A percentile compares a stretch with the other conserved stretches of the same genome.
Conservation (phyloP, 2,113 vertebrate genomes). For the Pavo muticus region DNA sequence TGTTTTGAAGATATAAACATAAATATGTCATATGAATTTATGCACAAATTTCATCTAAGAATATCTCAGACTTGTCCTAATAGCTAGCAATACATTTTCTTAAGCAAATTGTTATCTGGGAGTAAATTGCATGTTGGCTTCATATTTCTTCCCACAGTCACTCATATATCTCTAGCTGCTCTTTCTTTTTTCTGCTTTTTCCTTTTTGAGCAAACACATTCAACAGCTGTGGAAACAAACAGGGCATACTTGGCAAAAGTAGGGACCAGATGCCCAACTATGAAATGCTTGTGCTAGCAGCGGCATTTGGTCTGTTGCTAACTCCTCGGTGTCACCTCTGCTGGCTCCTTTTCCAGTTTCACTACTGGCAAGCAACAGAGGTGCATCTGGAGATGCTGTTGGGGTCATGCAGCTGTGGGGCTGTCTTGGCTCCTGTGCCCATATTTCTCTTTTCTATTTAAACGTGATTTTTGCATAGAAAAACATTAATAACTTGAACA, state of each 20-base stretch:
- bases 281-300: slow-evolving; percentile 65
- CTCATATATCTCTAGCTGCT: slow-evolving; percentile 13
- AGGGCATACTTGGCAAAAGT: slow-evolving; percentile 79
- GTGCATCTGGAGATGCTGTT: slow-evolving; percentile 68
- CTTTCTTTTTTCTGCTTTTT: slow-evolving; percentile 44
- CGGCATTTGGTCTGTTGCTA: slow-evolving; percentile 24
- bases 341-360: slow-evolving; percentile 43
- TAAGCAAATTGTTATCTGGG: slow-evolving; percentile 62
- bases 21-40: slow-evolving; percentile 50
- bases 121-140: slow-evolving; percentile 60
- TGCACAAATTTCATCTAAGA: slow-evolving; percentile 32
- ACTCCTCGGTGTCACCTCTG: slow-evolving; percentile 73
- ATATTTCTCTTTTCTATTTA: slow-evolving; percentile 20
- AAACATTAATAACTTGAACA: neutral
- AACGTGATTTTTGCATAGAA: neutral
- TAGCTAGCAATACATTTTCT: slow-evolving; percentile 65
- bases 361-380: slow-evolving; percentile 59
- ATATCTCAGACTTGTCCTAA: slow-evolving; percentile 36
- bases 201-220: slow-evolving; percentile 68
- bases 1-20: slow-evolving; percentile 54
- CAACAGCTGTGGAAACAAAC: slow-evolving; percentile 82
- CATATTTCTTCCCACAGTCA: slow-evolving; percentile 43
- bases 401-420: slow-evolving; percentile 52
- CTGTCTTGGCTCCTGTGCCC: slow-evolving; percentile 2
- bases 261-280: slow-evolving; percentile 75